Base-by-base conservation (phyloP, 2,113 vertebrate genomes). In the Mellivora capensis region DNA sequence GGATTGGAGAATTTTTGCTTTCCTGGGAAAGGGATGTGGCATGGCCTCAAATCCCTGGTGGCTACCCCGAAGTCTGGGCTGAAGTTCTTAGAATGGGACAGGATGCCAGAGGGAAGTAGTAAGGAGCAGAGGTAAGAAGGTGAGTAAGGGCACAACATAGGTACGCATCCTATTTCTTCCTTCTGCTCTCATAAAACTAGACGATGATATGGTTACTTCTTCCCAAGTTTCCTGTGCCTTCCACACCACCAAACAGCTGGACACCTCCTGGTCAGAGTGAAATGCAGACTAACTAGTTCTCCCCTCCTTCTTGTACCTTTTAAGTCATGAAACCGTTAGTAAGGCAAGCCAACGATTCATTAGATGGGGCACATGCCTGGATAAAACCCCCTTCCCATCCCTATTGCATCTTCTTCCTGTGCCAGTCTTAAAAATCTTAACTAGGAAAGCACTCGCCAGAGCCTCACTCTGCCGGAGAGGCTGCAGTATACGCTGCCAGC, bases 391-490 rank as follows among this genome's bases (percentile, higher is more conserved):
- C 52, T 79, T 86, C 42, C 77, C 18, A 9, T 87, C 44, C 84
- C 57, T 21, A 59, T 47, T 87, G 31, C 76, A 71, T 87, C 47
- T 93, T 62, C 47, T 69, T 93, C 44, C 39, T 81, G 52, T 87
- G 87, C 90, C 88, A 96, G 54, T 92, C 93, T 39, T 6, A 90
- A 96, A 96, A 86, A 77, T 64, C 82, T 96, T 87, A 95, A 91
- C 90, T 72, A 84, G 80, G 77, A 94, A 90, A 96, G 90, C 62
- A 72, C 18, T 91, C 80, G 83, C 67, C 76, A 59, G 83, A 82
- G 74, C 67, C 76, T 91, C 61, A 44, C 57, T 95, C 72, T 96
- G 96, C 93, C 88, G 29, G 72, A 76, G 95, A 93, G 76, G 83
- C 90, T 82, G 90, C 4, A 37, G 91, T 25, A 79, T 11, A 76